A percentile compares a stretch with the other conserved stretches of the same genome.
Conservation (phyloP, 2,888 invertebrate genomes). For the Seladonia tumulorum region DNA sequence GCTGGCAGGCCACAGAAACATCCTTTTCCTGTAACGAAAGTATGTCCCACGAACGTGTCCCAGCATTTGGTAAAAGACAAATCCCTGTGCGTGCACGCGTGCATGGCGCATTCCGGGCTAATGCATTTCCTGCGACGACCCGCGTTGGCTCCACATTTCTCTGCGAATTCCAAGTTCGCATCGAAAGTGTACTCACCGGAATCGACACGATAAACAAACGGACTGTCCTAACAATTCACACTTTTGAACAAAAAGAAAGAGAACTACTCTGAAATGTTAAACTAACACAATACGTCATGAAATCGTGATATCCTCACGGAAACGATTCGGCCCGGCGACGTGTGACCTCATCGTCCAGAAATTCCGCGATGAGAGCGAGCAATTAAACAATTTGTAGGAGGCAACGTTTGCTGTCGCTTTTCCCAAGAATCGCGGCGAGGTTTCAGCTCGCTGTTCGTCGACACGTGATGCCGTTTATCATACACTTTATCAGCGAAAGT, state of each 20-base stretch:
- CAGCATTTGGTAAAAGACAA: conserved; percentile 37
- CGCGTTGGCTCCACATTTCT: conserved; percentile 3
- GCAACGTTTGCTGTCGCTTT: conserved; percentile 65
- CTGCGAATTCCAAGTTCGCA: neutral
- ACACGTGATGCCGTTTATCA: neutral
- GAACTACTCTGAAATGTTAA: too few relatives aligned
- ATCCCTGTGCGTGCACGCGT: neutral
- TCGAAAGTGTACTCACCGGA: neutral
- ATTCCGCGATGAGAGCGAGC: conserved; percentile 67
- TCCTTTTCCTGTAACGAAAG: conserved; percentile 51
- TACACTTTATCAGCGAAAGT: conserved; percentile 9
- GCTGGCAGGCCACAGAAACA: neutral
- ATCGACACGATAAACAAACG: neutral
- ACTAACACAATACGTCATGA: conserved; percentile 38
- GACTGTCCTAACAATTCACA: neutral
- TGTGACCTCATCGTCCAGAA: conserved; percentile 74
- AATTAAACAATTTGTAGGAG: conserved; percentile 78
- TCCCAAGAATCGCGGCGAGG: conserved; percentile 64
- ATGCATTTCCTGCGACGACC: conserved; percentile 21
- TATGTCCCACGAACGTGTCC: conserved; percentile 26
- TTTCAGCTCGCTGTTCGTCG: conserved; percentile 51
- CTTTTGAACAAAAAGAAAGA: neutral
- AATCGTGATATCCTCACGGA: conserved; percentile 46
- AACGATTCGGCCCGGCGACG: conserved; percentile 36
- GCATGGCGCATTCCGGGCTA: conserved; percentile 10